phyloP scores from a whole-genome alignment of 2,888 invertebrate genomes.

The Acrobasis repandana region DNA sequence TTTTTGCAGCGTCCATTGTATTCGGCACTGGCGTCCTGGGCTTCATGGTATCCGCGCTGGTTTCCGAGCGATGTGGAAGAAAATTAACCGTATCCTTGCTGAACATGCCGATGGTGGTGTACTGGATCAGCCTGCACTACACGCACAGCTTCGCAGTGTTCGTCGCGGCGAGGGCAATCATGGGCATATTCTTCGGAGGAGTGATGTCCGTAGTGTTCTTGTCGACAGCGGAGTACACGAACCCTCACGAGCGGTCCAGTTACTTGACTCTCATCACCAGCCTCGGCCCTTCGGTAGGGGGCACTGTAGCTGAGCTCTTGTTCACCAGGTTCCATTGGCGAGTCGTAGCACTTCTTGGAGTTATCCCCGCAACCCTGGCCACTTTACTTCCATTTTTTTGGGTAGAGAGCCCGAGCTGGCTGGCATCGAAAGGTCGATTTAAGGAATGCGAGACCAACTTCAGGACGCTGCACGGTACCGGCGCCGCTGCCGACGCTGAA shows the following conservation, averaged over 20 bases:
- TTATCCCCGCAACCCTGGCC: conserved; percentile 33
- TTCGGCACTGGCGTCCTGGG: conserved; percentile 32
- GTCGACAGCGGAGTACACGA: conserved; percentile 37
- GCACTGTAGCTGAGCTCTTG: conserved; percentile 33
- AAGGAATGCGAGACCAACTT: conserved; percentile 37
- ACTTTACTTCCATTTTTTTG: conserved; percentile 37
- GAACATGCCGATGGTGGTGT: conserved; percentile 30
- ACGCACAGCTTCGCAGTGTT: conserved; percentile 30
- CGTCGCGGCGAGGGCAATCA: conserved; percentile 35
- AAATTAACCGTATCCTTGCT: conserved; percentile 32
- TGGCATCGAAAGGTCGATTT: conserved; percentile 41
- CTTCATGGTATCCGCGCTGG: conserved; percentile 28
- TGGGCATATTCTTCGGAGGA: conserved; percentile 39
- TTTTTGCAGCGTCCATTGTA: conserved; percentile 36
- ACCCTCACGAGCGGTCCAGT: conserved; percentile 34
- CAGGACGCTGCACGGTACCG: conserved; percentile 32
- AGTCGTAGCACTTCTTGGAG: conserved; percentile 35
- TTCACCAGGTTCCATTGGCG: conserved; percentile 38
- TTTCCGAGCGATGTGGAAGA: conserved; percentile 34
- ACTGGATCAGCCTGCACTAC: conserved; percentile 36
- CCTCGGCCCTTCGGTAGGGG: conserved; percentile 32
- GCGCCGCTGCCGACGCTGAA: conserved; percentile 30
- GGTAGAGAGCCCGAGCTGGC: conserved; percentile 42
- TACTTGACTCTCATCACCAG: conserved; percentile 31
- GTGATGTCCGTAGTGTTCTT: conserved; percentile 32